Evolutionary conservation across 2,797 vertebrate genomes (phyloP).

Genomic region (Sebastiscus albofasciatus): DNA sequence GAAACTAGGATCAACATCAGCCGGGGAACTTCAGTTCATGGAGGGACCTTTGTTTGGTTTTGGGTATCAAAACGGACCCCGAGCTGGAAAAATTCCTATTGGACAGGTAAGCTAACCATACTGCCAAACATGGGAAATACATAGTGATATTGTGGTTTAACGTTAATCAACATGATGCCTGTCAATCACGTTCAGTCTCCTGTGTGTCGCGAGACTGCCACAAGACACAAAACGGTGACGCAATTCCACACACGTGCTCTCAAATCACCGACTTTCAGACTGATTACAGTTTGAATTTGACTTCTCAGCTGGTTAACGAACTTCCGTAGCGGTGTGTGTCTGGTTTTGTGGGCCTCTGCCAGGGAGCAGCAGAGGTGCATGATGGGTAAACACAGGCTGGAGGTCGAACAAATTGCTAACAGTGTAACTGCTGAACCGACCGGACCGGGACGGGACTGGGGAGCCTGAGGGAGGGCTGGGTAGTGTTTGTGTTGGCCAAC

Average conservation of each 20-base stretch:
- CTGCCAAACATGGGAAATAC: no score
- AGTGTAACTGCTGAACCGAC: not conserved
- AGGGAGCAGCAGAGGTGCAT: slow-evolving; percentile 26
- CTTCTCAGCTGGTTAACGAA: not conserved
- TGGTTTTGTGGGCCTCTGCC: not conserved
- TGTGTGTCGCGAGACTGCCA: no score
- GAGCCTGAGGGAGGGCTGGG: not conserved
- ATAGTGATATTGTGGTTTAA: no score
- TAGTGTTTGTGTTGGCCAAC: not conserved
- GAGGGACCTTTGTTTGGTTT: no score
- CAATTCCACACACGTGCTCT: not conserved
- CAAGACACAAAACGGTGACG: not conserved
- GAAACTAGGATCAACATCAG: no score
- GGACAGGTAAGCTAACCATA: no score
- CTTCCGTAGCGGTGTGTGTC: rapidly evolving
- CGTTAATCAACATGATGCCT: no score
- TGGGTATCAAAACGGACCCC: no score
- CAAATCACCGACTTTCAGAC: not conserved
- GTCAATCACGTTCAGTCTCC: rapidly evolving
- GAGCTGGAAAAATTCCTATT: no score
- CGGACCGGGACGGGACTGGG: not conserved
- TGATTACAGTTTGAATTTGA: not conserved
- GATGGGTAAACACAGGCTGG: slow-evolving; percentile 29
- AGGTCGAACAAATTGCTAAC: slow-evolving; percentile 1
- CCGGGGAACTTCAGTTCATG: no score